Evolutionary conservation across 2,888 invertebrate genomes (phyloP), one percentile per base, ranked within the genome.

Genomic region (Creontiades dilutus): DNA sequence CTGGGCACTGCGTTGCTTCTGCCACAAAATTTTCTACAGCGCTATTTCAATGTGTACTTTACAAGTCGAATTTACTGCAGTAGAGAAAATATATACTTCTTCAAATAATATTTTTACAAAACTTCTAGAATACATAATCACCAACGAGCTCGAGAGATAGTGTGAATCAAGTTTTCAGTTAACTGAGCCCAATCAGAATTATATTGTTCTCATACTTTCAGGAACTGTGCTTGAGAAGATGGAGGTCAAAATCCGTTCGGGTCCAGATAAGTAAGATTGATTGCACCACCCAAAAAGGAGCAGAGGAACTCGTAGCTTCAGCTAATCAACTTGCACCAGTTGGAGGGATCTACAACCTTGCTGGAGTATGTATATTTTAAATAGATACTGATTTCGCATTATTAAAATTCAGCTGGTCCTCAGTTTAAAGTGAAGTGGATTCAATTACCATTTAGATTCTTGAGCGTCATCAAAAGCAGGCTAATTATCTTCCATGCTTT

Each of bases 271-370:
- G 93, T 0, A 94, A 93, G 0, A 92, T 92, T 0, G 94, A 94
- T 68, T 93, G 93, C 0, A 92, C 93, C 0, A 93, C 92, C 0
- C 16, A 93, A 0, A 91, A 92, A 16, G 94, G 94, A 7, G 93
- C 94, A 0, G 93, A 93, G 89, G 93, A 93, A 89, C 92, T 94
- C 0, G 91, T 94, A 0, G 92, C 92, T 0, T 92, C 93, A 76
- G 92, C 94, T 47, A 90, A 90, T 0, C 92, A 92, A 61, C 91
- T 94, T 7, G 95, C 94, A 14, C 94, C 95, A 0, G 94, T 96
- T 47, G 96, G 96, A 75, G 96, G 96, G 92, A 96, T 99, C 90
- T 99, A 99, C 94, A 98, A 99, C 94, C 95, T 99, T 92, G 99
- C 99, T 37, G 98, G 97, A 93, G 99, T 95, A 47, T 28, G 80